Evolutionary conservation across 2,113 vertebrate genomes (phyloP).

Genomic region (Indicator indicator): DNA sequence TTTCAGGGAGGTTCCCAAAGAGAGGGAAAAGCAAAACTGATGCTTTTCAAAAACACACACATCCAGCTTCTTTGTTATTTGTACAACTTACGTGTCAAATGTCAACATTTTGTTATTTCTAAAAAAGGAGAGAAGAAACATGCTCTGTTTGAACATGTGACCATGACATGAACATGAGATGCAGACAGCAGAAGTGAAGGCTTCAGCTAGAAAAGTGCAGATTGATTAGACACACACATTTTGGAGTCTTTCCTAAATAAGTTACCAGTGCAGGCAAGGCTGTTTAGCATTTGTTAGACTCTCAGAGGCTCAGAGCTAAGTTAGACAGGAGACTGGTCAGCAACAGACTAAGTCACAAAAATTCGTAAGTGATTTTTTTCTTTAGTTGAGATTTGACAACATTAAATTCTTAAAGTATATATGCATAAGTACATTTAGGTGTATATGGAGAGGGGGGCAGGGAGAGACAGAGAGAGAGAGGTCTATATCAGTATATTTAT

Average conservation of each 20-base stretch:
- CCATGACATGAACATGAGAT: no score
- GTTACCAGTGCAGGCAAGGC: not conserved
- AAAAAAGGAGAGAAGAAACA: slow-evolving; percentile 1
- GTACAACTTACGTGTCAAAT: slow-evolving; percentile 14
- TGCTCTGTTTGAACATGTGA: not conserved
- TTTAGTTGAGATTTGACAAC: not conserved
- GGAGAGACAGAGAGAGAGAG: not conserved
- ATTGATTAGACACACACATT: not conserved
- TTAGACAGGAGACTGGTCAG: not conserved
- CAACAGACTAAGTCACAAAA: not conserved
- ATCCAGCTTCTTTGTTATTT: slow-evolving; percentile 20
- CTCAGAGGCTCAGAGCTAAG: not conserved
- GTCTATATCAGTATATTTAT: fast-evolving
- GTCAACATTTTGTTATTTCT: slow-evolving; percentile 44
- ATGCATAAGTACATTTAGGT: not conserved
- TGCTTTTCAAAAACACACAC: slow-evolving; percentile 18
- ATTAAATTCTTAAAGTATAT: not conserved
- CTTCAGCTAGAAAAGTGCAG: not conserved
- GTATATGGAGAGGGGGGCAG: not conserved
- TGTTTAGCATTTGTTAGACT: not conserved
- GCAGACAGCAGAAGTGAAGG: not conserved
- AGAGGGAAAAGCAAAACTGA: slow-evolving; percentile 25
- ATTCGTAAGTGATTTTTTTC: not conserved
- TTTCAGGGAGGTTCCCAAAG: slow-evolving; percentile 33
- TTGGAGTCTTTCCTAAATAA: not conserved